These are phyloP conservation scores for Zaprionus africanus DNA, from an alignment of 1,140 invertebrate species.

Conservation along the genomic window DNA sequence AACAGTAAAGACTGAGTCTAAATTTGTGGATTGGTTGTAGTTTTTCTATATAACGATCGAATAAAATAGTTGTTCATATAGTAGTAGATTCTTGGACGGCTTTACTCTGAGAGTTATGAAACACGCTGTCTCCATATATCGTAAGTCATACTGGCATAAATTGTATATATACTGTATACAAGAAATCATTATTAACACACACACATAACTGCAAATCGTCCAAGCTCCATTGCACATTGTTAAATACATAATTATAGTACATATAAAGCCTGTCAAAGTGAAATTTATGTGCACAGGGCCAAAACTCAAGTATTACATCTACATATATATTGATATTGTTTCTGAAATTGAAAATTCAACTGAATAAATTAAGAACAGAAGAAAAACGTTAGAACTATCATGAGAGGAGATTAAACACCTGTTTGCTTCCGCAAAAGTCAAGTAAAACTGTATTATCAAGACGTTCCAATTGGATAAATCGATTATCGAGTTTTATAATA, in stretches of 20 bases:
- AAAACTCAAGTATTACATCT: constrained; percentile 35
- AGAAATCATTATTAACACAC: neutral
- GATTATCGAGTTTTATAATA: constrained; percentile 39
- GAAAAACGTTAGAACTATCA: constrained; percentile 1
- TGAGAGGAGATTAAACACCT: neutral
- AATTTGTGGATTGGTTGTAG: constrained; percentile 31
- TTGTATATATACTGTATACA: constrained; percentile 24
- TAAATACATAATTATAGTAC: constrained; percentile 7
- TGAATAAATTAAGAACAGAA: constrained; percentile 9
- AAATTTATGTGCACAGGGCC: constrained; percentile 16
- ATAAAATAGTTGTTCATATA: neutral
- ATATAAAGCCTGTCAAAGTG: constrained; percentile 19
- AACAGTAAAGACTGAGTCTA: constrained; percentile 46
- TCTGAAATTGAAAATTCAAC: constrained; percentile 22
- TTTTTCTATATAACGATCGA: constrained; percentile 3
- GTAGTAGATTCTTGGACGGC: constrained; percentile 5
- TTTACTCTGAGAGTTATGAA: constrained; percentile 7
- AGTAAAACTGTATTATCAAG: constrained; percentile 9
- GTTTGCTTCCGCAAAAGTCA: constrained; percentile 5
- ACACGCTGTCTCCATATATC: constrained; percentile 20
- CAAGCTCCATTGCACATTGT: constrained; percentile 35
- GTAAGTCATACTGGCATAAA: constrained; percentile 11
- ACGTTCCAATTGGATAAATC: constrained; percentile 13
- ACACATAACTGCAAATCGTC: constrained; percentile 33
- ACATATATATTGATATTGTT: constrained; percentile 24